Conservation (phyloP, 2,113 vertebrate genomes). For the Leptobrachium leishanense region DNA sequence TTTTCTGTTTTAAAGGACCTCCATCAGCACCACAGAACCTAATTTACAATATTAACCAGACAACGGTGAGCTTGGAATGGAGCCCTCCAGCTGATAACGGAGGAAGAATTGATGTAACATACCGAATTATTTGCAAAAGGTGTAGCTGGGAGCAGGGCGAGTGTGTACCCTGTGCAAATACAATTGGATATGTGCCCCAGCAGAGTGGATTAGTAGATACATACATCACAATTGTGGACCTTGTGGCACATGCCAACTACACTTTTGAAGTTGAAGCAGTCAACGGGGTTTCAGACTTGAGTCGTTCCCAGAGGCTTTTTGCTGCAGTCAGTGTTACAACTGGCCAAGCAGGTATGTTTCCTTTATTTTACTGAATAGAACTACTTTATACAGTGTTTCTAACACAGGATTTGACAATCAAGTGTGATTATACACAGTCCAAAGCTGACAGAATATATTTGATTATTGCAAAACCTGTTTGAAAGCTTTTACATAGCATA, state of each 20-base stretch:
- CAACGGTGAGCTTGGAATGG: conserved; percentile 94
- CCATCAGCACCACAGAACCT: conserved; percentile 97
- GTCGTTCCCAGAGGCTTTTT: conserved; percentile 93
- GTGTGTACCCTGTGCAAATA: conserved; percentile 88
- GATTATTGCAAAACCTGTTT: too few species aligned
- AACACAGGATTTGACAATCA: too few species aligned
- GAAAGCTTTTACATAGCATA: too few species aligned
- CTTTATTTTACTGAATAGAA: not conserved
- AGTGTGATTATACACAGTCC: too few species aligned
- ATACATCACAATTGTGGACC: conserved; percentile 87
- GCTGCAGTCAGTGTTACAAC: conserved; percentile 94
- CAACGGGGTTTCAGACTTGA: conserved; percentile 95
- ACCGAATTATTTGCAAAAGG: conserved; percentile 88
- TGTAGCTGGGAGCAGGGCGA: conserved; percentile 97
- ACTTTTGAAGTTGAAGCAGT: conserved; percentile 98
- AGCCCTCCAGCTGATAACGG: conserved; percentile 90
- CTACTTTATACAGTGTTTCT: too few species aligned
- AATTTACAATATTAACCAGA: conserved; percentile 99
- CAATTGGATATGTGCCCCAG: conserved; percentile 87
- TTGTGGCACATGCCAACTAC: conserved; percentile 96
- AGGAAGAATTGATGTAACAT: conserved; percentile 93
- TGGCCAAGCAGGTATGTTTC: conserved; percentile 92
- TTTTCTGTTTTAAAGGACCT: conserved; percentile 76
- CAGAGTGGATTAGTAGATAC: conserved; percentile 92
- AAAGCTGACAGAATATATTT: too few species aligned